phyloP scores from a whole-genome alignment of 2,797 vertebrate species.

The Mormyrops attenuatus region DNA sequence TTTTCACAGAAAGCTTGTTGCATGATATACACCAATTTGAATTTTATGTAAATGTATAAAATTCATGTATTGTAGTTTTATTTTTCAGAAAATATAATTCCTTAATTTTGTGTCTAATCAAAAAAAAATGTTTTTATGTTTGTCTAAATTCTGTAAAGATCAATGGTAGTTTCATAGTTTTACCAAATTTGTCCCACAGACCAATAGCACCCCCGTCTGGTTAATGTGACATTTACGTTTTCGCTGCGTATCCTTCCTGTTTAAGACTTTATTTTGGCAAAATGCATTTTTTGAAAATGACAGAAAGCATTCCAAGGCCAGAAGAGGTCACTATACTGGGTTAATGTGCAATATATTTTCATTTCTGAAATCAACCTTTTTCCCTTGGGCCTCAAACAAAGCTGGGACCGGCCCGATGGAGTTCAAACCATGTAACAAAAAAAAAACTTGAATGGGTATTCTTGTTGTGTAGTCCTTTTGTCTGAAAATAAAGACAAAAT shows the following conservation, averaged over 20 bases:
- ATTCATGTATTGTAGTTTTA: not conserved
- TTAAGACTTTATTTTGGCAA: conserved; percentile 14
- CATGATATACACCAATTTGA: not conserved
- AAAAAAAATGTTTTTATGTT: not conserved
- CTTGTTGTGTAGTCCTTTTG: conserved; percentile 49
- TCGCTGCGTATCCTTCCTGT: not conserved
- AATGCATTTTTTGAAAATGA: not conserved
- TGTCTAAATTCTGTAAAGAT: not conserved
- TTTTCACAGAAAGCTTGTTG: not conserved
- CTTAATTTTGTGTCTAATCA: not conserved
- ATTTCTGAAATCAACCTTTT: not conserved
- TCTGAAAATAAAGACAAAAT: conserved; percentile 51
- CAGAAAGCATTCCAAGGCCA: conserved; percentile 42
- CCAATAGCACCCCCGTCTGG: not conserved
- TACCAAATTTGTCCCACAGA: not conserved
- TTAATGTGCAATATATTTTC: conserved; percentile 24
- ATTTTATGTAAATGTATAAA: not conserved
- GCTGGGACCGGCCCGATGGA: not conserved
- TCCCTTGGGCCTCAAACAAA: not conserved
- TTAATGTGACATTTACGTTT: not conserved
- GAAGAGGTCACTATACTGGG: conserved; percentile 26
- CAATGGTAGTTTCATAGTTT: not conserved
- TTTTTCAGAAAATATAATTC: not conserved
- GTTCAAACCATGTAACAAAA: conserved; percentile 1
- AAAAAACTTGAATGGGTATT: conserved; percentile 34